phyloP scores from a whole-genome alignment of 1,140 invertebrate species.

The Drosophila funebris region DNA sequence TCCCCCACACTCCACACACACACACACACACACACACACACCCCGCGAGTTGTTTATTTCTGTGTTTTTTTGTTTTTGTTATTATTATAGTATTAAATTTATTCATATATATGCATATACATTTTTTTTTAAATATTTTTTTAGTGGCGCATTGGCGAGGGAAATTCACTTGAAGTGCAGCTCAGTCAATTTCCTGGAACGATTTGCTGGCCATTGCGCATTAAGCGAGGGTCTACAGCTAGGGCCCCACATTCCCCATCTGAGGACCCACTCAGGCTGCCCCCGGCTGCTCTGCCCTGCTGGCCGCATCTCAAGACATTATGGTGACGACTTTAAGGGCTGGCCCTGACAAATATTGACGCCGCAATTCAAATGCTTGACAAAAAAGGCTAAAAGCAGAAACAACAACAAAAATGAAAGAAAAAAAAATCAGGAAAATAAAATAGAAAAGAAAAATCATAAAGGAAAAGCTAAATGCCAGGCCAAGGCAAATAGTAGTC shows the following conservation, averaged over 20 bases:
- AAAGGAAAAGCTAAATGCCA: slow-evolving; percentile 37
- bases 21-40: too few relatives aligned
- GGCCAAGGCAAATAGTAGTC: slow-evolving; percentile 42
- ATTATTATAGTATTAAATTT: slow-evolving; percentile 42
- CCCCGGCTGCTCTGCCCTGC: not conserved
- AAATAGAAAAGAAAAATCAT: slow-evolving; percentile 3
- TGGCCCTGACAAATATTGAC: slow-evolving; percentile 67
- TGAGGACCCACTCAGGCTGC: too few relatives aligned
- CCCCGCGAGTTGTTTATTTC: not conserved
- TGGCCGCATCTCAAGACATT: not conserved
- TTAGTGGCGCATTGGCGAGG: slow-evolving; percentile 28
- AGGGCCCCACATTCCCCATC: not conserved
- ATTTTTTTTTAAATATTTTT: slow-evolving; percentile 5
- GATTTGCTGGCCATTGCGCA: slow-evolving; percentile 59
- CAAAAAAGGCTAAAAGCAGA: slow-evolving; percentile 25
- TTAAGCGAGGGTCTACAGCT: slow-evolving; percentile 27
- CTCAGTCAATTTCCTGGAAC: slow-evolving; percentile 74
- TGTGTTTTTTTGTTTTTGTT: slow-evolving; percentile 11
- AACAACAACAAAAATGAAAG: not conserved
- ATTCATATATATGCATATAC: slow-evolving; percentile 19
- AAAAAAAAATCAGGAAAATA: not conserved
- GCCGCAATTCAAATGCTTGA: slow-evolving; percentile 58
- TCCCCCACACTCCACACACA: too few relatives aligned
- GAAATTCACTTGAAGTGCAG: slow-evolving; percentile 62
- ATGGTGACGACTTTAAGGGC: slow-evolving; percentile 32